phyloP scores from a whole-genome alignment of 2,113 vertebrate genomes.

The Datnioides undecimradiatus region DNA sequence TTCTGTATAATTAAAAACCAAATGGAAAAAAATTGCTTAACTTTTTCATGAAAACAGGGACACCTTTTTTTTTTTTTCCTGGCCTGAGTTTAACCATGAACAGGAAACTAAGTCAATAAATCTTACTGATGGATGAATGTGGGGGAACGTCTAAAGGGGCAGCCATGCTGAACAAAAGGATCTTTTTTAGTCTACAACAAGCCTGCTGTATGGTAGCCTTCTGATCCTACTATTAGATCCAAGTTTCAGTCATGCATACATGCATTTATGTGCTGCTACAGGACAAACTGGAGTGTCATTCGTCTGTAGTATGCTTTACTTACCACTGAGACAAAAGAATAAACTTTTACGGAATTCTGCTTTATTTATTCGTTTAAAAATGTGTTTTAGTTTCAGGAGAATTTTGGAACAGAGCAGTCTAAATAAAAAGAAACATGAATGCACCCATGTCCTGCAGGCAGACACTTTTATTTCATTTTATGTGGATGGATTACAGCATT shows the following conservation, averaged over 20 bases:
- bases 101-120: neutral
- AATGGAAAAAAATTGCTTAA: neutral
- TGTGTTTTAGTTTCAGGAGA: neutral
- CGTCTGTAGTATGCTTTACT: neutral
- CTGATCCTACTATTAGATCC: neutral
- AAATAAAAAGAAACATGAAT: neutral
- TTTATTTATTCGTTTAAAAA: neutral
- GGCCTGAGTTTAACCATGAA: neutral
- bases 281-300: neutral
- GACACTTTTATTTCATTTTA: neutral
- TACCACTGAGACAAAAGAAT: neutral
- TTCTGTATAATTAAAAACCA: slow-evolving; percentile 14
- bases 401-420: neutral
- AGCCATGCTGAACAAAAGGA: neutral
- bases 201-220: neutral
- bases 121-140: neutral
- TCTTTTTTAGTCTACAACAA: neutral
- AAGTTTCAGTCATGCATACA: neutral
- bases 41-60: neutral
- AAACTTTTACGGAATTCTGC: too few relatives aligned
- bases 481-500: neutral
- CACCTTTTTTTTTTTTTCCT: neutral
- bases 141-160: neutral
- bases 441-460: neutral
- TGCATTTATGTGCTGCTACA: neutral